Evolutionary conservation across 37 sponge, comb jelly and placozoan species (phyloP).

Genomic region (Geodia barretti): DNA sequence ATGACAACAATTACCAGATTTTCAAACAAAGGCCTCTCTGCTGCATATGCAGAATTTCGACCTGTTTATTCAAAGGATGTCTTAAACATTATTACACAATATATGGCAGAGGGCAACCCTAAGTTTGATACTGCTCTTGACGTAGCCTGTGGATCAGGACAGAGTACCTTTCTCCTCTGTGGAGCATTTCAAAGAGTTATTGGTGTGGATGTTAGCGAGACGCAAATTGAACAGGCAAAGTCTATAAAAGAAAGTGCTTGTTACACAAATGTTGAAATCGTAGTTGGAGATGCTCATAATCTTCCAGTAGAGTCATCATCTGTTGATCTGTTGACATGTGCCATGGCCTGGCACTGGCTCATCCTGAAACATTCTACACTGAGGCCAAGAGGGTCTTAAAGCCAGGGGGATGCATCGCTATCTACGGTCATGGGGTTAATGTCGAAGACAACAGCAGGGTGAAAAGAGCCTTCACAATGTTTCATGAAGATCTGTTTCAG

Average conservation of each 20-base stretch:
- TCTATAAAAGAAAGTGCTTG: not conserved
- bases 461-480: not conserved
- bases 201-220: constrained; percentile 78
- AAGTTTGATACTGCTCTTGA: constrained; percentile 45
- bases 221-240: constrained; percentile 62
- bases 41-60: not conserved
- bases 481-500: not conserved
- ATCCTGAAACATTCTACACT: constrained; percentile 7
- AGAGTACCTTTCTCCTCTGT: constrained; percentile 51
- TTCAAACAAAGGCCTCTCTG: not conserved
- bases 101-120: not conserved
- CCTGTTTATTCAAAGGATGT: not conserved
- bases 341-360: constrained; percentile 84
- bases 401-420: constrained; percentile 60
- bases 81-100: not conserved
- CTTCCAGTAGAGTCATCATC: constrained; percentile 18
- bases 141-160: constrained; percentile 84
- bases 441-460: not conserved
- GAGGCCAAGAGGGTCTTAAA: constrained; percentile 66
- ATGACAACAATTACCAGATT: not conserved
- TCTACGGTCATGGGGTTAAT: constrained; percentile 72
- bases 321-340: constrained; percentile 76
- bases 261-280: constrained; percentile 43
- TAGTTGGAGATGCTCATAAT: constrained; percentile 43
- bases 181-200: constrained; percentile 32